Base-by-base conservation (phyloP, 2,888 invertebrate species). In the Horisme vitalbata region DNA sequence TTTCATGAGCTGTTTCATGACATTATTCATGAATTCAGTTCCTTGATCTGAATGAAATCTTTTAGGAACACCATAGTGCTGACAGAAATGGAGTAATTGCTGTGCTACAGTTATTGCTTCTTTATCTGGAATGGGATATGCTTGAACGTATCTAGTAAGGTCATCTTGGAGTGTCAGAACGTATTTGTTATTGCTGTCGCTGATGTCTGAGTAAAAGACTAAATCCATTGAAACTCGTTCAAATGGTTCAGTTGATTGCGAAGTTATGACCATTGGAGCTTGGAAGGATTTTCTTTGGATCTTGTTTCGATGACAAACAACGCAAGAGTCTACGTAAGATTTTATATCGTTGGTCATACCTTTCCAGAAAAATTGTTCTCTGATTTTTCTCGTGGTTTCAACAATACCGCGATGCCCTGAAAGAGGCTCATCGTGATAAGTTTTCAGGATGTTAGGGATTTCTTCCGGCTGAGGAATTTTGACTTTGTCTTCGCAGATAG, bases 1-100 rank as follows among this genome's bases (percentile, higher is more conserved):
- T n/a, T n/a, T n/a, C n/a, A 1, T 68, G 38, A 6, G 68, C 43
- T 10, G 59, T 55, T 67, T 69, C 12, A 55, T 60, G 1, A 71
- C 27, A 50, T 74, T 61, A 33, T 69, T 71, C 9, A 61, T 50
- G 26, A 71, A 71, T 55, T 70, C 68, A 1, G 61, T 59, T 5
- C 68, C 71, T 62, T 69, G 68, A 31, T 69, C 68, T 0, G 69
- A 69, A 35, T 68, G 73, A 12, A 71, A 66, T 4, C 69, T 39
- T 65, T 67, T 1, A 68, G 69, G 2, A 69, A 65, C n/a, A n/a
- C n/a, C n/a, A n/a, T n/a, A n/a, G n/a, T n/a, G n/a, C n/a, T n/a
- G n/a, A n/a, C n/a, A n/a, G n/a, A n/a, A n/a, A n/a, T n/a, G n/a
- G n/a, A n/a, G n/a, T n/a, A n/a, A n/a, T n/a, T n/a, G n/a, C n/a